Evolutionary conservation across 1,140 invertebrate genomes (phyloP), one percentile per base, ranked within the genome.

Genomic region (Archivesica marissinica): DNA sequence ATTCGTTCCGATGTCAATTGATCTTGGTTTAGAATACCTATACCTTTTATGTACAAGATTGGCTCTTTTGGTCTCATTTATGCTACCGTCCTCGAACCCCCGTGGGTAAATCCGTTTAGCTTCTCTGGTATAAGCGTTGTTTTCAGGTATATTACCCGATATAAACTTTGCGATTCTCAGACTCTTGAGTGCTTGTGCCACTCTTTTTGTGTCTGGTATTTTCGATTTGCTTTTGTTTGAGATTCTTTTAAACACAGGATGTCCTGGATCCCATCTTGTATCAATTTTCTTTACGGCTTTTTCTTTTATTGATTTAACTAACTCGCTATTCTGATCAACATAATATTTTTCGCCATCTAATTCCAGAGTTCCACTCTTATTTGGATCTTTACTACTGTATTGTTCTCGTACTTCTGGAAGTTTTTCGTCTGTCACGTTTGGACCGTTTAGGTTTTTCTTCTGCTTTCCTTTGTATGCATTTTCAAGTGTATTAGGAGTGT

Each of bases 61-160:
- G 1, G 61, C 39, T 15, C 0, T 44, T 70, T 70, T 44, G 25
- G 2, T 25, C 13, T 70, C n/a, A 44, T 1, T 25, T 4, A 2
- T 30, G 13, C 6, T 50, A 17, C 1, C 41, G 2, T 17, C 39
- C 0, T 50, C 41, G 59, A 76, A 76, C 17, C 74, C 74, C 35
- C 41, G 15, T 11, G 74, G 74, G 39, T 33, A 76, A 0, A 76
- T 54, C 59, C 74, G 28, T n/a, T 59, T 76, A 6, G 74, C 74
- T 20, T 76, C 74, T 23, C n/a, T 3, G 9, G 59, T 52, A 28
- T 76, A 76, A 52, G 35, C 74, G 59, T 59, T 76, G 35, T 59
- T 30, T 28, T 30, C 7, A n/a, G 74, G 52, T 33, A 76, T 30
- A 38, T 76, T 52, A 33, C 1, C 47, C 54, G 41, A 20, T 17